Conservation (phyloP, 2,888 invertebrate genomes). For the Conus canariensis region DNA sequence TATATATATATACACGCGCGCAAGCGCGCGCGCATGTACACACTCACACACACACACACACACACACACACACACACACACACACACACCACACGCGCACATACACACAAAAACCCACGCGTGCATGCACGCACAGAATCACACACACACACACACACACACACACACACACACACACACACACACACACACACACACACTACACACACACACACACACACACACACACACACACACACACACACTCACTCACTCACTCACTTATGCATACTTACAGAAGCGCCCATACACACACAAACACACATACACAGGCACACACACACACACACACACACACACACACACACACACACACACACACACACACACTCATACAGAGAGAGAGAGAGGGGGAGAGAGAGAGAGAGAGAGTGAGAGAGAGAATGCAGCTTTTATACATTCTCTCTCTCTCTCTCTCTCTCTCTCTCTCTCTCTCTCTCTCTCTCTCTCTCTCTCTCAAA, state of each 20-base stretch:
- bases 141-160: background rate
- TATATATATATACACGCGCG: background rate
- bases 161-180: conserved; percentile 6
- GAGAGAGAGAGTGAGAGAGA: too few species aligned
- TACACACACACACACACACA: conserved; percentile 4
- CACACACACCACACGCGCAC: background rate
- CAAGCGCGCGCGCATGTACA: background rate
- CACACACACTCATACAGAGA: too few species aligned
- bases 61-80: background rate
- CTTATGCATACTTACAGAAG: background rate
- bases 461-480: too few species aligned
- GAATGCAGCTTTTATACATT: too few species aligned
- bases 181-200: conserved; percentile 17
- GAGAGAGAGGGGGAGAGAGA: too few species aligned
- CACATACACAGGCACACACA: background rate
- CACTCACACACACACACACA: background rate
- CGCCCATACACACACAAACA: too few species aligned
- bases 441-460: too few species aligned
- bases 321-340: background rate
- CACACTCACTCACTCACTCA: background rate
- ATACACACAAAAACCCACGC: too few species aligned
- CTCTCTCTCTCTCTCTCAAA: too few species aligned
- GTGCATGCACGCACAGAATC: too few species aligned
- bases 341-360: background rate
- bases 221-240: conserved; percentile 13